phyloP scores from a whole-genome alignment of 2,888 invertebrate genomes.

The Lasioglossum morio region DNA sequence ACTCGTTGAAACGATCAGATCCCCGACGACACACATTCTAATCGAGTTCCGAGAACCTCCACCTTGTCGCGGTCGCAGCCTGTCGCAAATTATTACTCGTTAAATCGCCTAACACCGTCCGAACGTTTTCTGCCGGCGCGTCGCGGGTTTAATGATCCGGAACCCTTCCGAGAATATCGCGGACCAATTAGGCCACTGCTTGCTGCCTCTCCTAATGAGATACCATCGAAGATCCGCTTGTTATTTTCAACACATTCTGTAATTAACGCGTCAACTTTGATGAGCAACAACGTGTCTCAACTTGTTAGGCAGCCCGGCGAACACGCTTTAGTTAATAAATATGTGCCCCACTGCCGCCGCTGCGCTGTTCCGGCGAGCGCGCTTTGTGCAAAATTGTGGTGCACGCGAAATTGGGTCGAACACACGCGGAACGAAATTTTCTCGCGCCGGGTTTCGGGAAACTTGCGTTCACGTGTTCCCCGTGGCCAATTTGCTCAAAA shows the following conservation, averaged over 20 bases:
- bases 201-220: conserved; percentile 64
- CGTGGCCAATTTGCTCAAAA: neutral
- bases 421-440: conserved; percentile 1
- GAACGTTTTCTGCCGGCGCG: conserved; percentile 29
- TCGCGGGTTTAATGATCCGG: conserved; percentile 71
- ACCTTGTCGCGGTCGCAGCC: conserved; percentile 20
- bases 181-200: conserved; percentile 75
- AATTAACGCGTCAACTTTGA: conserved; percentile 49
- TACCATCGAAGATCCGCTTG: conserved; percentile 33
- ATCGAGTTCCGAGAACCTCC: conserved; percentile 6
- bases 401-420: conserved; percentile 8
- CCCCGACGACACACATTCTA: neutral
- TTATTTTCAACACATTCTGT: conserved; percentile 52
- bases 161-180: conserved; percentile 71
- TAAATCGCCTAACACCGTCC: conserved; percentile 7
- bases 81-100: conserved; percentile 59
- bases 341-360: neutral
- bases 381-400: neutral
- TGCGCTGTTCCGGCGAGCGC: neutral
- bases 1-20: conserved; percentile 33
- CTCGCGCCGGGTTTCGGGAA: neutral
- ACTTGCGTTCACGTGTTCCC: neutral
- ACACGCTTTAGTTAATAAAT: conserved; percentile 1
- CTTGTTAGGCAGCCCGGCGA: neutral
- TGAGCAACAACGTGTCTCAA: neutral